These are phyloP conservation scores for Perdix hodgsoniae DNA, from an alignment of 2,797 vertebrate species.

Conservation along the genomic window DNA sequence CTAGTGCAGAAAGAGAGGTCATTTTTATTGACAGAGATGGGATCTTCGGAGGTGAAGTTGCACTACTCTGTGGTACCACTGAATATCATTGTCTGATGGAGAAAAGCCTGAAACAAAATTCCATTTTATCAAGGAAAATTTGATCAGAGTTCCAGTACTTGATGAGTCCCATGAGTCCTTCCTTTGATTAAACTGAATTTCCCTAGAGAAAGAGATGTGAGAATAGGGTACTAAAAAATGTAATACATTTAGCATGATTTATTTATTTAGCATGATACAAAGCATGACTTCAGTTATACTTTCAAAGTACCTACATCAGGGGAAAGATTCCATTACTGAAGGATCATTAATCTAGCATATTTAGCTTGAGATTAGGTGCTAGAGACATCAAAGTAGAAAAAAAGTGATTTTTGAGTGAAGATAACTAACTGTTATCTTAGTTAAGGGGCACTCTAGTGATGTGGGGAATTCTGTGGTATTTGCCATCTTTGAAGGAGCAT, in stretches of 20 bases:
- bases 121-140: background rate
- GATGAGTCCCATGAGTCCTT: background rate
- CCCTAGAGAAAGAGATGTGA: background rate
- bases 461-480: background rate
- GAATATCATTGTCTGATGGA: background rate
- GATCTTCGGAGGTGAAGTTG: background rate
- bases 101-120: background rate
- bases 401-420: background rate
- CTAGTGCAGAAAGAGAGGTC: background rate
- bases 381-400: background rate
- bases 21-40: background rate
- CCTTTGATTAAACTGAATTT: slow-evolving; percentile 14
- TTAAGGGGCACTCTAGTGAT: background rate
- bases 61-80: background rate
- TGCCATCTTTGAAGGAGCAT: background rate
- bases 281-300: background rate
- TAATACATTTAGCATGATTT: background rate
- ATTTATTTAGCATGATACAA: background rate
- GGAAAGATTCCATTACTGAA: background rate
- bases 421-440: background rate
- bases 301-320: background rate
- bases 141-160: background rate
- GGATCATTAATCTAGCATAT: background rate
- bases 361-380: background rate
- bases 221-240: background rate